Base-by-base conservation (phyloP, 2,797 vertebrate species). In the Nannoperca obscura region DNA sequence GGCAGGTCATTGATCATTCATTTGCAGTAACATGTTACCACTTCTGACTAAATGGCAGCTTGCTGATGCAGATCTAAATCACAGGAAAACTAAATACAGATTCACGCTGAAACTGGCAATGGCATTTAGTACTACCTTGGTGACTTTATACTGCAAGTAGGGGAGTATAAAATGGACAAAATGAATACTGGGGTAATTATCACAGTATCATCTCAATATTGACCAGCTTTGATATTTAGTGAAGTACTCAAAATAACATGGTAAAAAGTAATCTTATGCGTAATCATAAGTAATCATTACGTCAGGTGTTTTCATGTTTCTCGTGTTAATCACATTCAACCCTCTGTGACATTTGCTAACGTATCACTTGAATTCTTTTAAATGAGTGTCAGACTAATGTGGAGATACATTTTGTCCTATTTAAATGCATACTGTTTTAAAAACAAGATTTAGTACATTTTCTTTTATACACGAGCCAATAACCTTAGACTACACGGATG, bases 11-110 rank as follows among this genome's bases (percentile, higher is more conserved):
- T 59, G 36, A 49, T 22, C 34, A 50, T 44, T 50, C 20, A 55
- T 63, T 20, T 24, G 30, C 55, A 66, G 24, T 11, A 47, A 40
- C 4, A 15, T 42, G 27, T 20, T 24, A 30, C 22, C 17, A 30
- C 27, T 27, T 34, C 78, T 57, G 55, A 59, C 47, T 49, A 32
- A 67, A 20, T 7, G 20, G 22, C 17, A 9, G 66, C 60, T 81
- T 13, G n/a, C 65, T 67, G 72, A 70, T 70, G 54, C 64, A 84
- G 73, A 71, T 75, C 22, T 11, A 76, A 72, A 59, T 4, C 22
- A 30, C 17, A 27, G 47, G 20, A 30, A 38, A 30, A 40, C 52
- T 47, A 44, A 63, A 69, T 27, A 49, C 11, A 40, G 71, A 63
- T 74, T 79, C 67, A 78, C 71, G 27, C 8, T 46, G 58, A 76